Evolutionary conservation across 2,113 vertebrate species (phyloP).

Genomic region (Nipponia nippon): DNA sequence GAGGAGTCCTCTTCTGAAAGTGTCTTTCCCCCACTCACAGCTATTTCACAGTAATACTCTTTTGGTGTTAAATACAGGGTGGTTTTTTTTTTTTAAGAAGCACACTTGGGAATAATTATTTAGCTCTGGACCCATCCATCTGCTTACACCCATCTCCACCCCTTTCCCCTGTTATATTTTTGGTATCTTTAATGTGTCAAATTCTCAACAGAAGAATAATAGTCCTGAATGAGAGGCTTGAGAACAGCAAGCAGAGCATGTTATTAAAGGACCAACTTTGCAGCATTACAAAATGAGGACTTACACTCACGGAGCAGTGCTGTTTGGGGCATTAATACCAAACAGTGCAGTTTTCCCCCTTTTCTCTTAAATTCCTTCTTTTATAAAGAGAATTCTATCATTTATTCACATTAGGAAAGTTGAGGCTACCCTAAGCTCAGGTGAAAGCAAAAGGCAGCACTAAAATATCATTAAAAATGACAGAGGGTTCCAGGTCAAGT

Average conservation of each 20-base stretch:
- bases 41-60: not conserved
- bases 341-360: too few species aligned
- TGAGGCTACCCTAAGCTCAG: not conserved
- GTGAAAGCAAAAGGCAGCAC: not conserved
- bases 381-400: not conserved
- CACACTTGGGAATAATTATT: not conserved
- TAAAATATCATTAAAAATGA: slow-evolving; percentile 53
- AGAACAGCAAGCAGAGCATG: not conserved
- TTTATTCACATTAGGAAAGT: not conserved
- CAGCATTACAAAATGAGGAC: not conserved
- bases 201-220: not conserved
- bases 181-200: not conserved
- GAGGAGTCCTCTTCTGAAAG: not conserved
- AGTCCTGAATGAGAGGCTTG: not conserved
- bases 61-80: not conserved
- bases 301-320: not conserved
- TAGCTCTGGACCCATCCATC: not conserved
- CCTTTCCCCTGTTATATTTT: not conserved
- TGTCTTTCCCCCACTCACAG: not conserved
- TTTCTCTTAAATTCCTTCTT: not conserved
- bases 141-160: not conserved
- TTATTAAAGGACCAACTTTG: not conserved
- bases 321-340: not conserved
- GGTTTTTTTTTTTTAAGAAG: not conserved
- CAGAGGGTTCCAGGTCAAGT: slow-evolving; percentile 67